A percentile compares a stretch with the other conserved stretches of the same genome.
These are phyloP conservation scores for Helogale parvula DNA, from an alignment of 2,113 vertebrate species.

Conservation along the genomic window DNA sequence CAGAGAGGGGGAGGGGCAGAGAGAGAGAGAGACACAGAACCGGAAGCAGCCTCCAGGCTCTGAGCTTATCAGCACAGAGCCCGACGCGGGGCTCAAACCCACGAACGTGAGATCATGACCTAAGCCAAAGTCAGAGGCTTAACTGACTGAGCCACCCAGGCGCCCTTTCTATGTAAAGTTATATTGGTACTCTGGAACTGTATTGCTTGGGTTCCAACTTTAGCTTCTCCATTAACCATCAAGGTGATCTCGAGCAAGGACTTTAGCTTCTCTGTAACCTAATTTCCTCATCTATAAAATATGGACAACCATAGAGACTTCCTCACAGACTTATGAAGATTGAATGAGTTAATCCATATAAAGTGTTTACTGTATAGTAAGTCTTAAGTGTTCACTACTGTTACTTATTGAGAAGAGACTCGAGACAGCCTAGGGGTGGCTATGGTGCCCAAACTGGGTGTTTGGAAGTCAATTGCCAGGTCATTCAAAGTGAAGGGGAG, in stretches of 20 bases:
- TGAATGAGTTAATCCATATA: background rate
- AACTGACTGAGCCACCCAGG: no score
- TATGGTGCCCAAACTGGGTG: background rate
- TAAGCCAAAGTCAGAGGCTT: no score
- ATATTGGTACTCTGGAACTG: background rate
- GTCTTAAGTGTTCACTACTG: background rate
- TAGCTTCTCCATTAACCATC: background rate
- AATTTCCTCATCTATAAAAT: conserved; percentile 40
- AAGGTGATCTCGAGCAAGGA: background rate
- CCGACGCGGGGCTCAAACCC: no score
- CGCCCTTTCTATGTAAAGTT: background rate
- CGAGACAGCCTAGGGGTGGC: background rate
- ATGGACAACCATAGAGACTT: background rate
- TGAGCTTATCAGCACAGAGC: no score
- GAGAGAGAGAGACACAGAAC: no score
- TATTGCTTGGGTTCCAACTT: background rate
- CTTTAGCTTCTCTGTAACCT: background rate
- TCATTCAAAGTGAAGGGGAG: background rate
- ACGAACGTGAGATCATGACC: no score
- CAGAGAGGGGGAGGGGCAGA: no score
- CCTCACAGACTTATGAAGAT: background rate
- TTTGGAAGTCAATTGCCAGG: conserved; percentile 27
- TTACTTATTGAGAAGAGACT: background rate
- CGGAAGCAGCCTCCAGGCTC: no score
- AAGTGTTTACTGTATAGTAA: background rate